phyloP scores from a whole-genome alignment of 1,140 invertebrate genomes.

The Papilio aristodemus region DNA sequence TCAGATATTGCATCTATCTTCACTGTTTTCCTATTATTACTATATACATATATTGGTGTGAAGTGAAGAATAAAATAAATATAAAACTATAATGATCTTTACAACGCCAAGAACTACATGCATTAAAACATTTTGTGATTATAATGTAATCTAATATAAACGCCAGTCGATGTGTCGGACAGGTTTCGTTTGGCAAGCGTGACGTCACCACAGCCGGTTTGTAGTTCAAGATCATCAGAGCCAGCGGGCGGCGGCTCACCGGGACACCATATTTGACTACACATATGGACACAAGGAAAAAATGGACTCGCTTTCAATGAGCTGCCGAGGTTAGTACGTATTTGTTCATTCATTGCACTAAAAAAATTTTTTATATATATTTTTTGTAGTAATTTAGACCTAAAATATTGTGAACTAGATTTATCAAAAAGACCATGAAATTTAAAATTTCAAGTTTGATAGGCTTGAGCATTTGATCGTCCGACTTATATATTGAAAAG shows the following conservation, averaged over 20 bases:
- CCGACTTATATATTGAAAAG: too few relatives aligned
- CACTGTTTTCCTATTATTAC: too few relatives aligned
- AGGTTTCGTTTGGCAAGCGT: constrained; percentile 37
- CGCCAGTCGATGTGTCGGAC: not conserved
- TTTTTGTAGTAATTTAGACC: too few relatives aligned
- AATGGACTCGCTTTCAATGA: constrained; percentile 23
- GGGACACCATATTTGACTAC: constrained; percentile 32
- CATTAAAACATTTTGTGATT: not conserved
- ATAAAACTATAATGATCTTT: too few relatives aligned
- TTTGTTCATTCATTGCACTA: not conserved
- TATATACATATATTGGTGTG: too few relatives aligned
- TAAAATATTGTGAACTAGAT: too few relatives aligned
- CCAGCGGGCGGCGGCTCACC: constrained; percentile 32
- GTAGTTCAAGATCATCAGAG: constrained; percentile 63
- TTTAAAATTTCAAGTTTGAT: too few relatives aligned
- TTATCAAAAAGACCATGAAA: too few relatives aligned
- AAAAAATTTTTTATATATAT: not conserved
- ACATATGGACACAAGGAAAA: constrained; percentile 21
- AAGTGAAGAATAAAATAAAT: too few relatives aligned
- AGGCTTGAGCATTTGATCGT: too few relatives aligned
- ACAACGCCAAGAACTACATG: too few relatives aligned
- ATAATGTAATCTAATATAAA: not conserved
- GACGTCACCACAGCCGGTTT: constrained; percentile 59
- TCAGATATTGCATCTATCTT: too few relatives aligned
- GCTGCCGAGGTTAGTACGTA: not conserved